Percentiles rank a stretch among this genome's conserved stretches.
These are phyloP conservation scores for Mesorhabditis belari DNA, from an alignment of 2,888 invertebrate species.

Conservation along the genomic window DNA sequence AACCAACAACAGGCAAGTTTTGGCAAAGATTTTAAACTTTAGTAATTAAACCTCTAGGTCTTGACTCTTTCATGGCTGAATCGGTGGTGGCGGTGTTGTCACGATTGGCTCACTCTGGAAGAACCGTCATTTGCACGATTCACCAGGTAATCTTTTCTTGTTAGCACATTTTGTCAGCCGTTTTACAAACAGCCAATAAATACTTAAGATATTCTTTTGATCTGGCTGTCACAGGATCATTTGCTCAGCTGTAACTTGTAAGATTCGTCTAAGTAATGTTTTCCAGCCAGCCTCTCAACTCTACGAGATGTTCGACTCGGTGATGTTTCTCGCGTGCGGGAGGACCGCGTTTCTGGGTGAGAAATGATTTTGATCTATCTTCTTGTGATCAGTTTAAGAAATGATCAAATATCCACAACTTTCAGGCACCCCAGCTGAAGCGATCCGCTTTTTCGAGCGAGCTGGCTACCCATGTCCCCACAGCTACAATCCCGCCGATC, in stretches of 20 bases:
- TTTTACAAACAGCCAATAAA: too few relatives aligned
- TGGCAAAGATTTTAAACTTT: too few relatives aligned
- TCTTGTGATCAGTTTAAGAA: too few relatives aligned
- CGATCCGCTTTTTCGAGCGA: slow-evolving; percentile 23
- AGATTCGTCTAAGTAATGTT: slow-evolving; percentile 42
- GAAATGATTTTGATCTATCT: too few relatives aligned
- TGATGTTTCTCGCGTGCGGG: slow-evolving; percentile 77
- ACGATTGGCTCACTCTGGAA: slow-evolving; percentile 29
- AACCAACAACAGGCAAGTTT: slow-evolving; percentile 79
- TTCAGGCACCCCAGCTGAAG: slow-evolving; percentile 15
- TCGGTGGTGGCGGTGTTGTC: slow-evolving; percentile 68
- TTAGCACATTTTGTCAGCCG: too few relatives aligned
- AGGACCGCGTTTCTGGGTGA: slow-evolving; percentile 75
- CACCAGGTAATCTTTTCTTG: too few relatives aligned
- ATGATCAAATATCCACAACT: too few relatives aligned
- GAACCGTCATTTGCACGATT: slow-evolving; percentile 49
- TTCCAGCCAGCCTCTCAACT: slow-evolving; percentile 44
- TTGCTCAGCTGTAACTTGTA: slow-evolving; percentile 49
- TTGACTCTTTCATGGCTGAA: slow-evolving; percentile 93
- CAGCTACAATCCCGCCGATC: slow-evolving; percentile 88
- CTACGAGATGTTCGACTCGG: slow-evolving; percentile 45
- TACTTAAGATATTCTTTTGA: too few relatives aligned
- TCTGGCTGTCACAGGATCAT: too few relatives aligned
- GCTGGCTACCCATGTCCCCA: slow-evolving; percentile 62
- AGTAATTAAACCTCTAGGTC: too few relatives aligned